Evolutionary conservation across 2,888 invertebrate species (phyloP).

Genomic region (Melipona bicolor): DNA sequence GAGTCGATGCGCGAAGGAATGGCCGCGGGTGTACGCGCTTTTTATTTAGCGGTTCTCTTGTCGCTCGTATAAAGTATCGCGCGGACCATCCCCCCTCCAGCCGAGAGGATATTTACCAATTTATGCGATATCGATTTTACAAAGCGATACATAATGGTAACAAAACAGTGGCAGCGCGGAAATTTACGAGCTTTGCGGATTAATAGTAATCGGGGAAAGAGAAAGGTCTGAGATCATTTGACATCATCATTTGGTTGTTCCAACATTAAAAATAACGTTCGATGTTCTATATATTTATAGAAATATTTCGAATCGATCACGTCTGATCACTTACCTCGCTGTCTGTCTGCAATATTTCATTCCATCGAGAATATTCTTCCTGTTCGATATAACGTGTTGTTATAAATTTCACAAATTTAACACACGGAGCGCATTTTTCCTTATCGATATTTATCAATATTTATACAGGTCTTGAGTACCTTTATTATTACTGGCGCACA

Average conservation of each 20-base stretch:
- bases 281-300: neutral
- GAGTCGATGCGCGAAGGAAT: conserved; percentile 27
- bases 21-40: conserved; percentile 11
- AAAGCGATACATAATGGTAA: neutral
- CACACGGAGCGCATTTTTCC: neutral
- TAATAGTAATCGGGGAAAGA: too few relatives aligned
- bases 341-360: neutral
- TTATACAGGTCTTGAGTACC: neutral
- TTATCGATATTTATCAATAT: neutral
- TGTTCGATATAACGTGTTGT: neutral
- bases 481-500: neutral
- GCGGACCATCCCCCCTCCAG: neutral
- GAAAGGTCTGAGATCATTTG: too few relatives aligned
- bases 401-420: too few relatives aligned
- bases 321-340: too few relatives aligned
- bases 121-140: conserved; percentile 38
- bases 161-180: neutral
- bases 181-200: neutral
- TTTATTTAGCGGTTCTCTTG: neutral
- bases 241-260: too few relatives aligned
- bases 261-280: neutral
- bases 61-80: neutral
- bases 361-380: neutral
- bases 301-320: neutral
- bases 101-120: conserved; percentile 30